Conservation (phyloP, 2,797 vertebrate species). For the Tympanoctomys barrerae region DNA sequence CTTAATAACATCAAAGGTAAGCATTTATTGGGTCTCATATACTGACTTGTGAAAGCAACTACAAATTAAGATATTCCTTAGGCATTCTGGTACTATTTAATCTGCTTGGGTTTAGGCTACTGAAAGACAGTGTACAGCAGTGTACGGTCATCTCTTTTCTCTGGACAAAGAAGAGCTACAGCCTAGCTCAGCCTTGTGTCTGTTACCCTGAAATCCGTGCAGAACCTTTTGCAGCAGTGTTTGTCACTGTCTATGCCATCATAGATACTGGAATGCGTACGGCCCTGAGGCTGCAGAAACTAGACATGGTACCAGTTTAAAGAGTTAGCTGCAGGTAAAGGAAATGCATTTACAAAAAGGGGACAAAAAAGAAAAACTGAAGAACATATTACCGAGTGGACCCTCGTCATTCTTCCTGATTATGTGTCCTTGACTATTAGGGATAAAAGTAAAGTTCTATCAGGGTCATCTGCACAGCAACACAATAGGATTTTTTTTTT, state of each 20-base stretch:
- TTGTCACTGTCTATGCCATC: not conserved
- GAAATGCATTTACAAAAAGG: conserved; percentile 6
- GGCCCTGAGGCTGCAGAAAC: not conserved
- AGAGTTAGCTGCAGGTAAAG: not conserved
- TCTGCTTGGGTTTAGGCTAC: not conserved
- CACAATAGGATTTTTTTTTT: not conserved
- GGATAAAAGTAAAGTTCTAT: not conserved
- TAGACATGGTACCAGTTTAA: not conserved
- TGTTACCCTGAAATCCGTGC: not conserved
- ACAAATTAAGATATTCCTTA: not conserved
- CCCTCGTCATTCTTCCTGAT: not conserved
- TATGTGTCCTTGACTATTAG: not conserved
- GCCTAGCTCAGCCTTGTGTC: not conserved
- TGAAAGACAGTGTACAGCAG: not conserved
- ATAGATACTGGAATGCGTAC: not conserved
- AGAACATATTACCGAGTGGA: not conserved
- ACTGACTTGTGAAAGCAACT: not conserved
- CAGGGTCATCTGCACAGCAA: not conserved
- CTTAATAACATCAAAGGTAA: not conserved
- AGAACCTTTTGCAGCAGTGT: not conserved
- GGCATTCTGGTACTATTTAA: not conserved
- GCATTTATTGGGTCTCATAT: not conserved
- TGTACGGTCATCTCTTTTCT: not conserved
- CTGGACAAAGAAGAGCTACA: not conserved
- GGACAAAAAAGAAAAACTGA: not conserved